A percentile compares a stretch with the other conserved stretches of the same genome.
Evolutionary conservation across 2,797 vertebrate species (phyloP).

Genomic region (Pipistrellus kuhlii): DNA sequence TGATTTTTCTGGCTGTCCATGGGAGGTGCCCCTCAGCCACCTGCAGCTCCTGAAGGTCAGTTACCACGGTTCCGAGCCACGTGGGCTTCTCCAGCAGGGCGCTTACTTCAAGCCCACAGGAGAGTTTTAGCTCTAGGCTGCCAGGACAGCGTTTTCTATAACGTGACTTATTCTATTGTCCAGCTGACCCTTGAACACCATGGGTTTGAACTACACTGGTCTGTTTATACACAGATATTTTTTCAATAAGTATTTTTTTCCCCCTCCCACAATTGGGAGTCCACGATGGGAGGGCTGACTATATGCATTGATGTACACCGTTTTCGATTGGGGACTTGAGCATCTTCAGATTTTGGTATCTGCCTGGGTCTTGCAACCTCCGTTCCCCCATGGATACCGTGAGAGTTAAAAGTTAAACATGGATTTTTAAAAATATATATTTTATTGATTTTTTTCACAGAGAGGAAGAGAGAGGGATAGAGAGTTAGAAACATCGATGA

Average conservation of each 20-base stretch:
- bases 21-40: not conserved
- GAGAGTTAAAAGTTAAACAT: too few relatives aligned
- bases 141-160: constrained; percentile 4
- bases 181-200: not conserved
- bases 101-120: not conserved
- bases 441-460: too few relatives aligned
- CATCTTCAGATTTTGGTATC: not conserved
- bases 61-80: not conserved
- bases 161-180: not conserved
- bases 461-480: too few relatives aligned
- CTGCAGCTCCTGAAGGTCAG: not conserved
- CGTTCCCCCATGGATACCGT: too few relatives aligned
- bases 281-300: not conserved
- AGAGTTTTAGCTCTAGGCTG: not conserved
- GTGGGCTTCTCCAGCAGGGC: not conserved
- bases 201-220: not conserved
- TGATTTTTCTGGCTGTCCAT: not conserved
- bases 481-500: too few relatives aligned
- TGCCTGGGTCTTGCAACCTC: not conserved
- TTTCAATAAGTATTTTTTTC: not conserved
- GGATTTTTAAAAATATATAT: too few relatives aligned
- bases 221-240: not conserved
- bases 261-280: not conserved
- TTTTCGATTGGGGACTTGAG: not conserved
- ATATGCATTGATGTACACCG: not conserved